Percentiles rank a stretch among this genome's conserved stretches.
phyloP scores from a whole-genome alignment of 1,140 invertebrate genomes.

The Caenorhabditis tropicalis region DNA sequence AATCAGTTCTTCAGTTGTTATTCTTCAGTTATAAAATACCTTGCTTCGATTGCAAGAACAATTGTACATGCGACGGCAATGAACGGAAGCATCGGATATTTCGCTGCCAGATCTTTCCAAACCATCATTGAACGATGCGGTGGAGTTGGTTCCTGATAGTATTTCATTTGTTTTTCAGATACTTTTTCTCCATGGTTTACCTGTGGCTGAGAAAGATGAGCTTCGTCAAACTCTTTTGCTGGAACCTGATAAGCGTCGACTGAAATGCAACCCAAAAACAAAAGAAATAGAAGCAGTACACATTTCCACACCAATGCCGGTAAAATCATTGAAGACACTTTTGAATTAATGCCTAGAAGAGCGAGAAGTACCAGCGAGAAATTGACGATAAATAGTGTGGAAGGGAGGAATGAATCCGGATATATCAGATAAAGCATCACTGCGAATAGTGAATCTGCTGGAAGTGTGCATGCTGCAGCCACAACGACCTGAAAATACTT shows the following conservation, averaged over 20 bases:
- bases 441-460: conserved; percentile 35
- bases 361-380: conserved; percentile 28
- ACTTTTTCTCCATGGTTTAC: background rate
- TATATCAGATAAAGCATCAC: conserved; percentile 37
- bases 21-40: background rate
- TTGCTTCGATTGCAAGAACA: conserved; percentile 32
- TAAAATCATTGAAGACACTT: conserved; percentile 20
- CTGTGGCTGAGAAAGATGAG: background rate
- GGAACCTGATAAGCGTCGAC: conserved; percentile 35
- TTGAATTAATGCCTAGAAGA: conserved; percentile 18
- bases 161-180: background rate
- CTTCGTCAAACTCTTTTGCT: background rate
- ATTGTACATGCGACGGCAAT: conserved; percentile 20
- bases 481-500: conserved; percentile 15
- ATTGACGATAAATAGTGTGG: conserved; percentile 32
- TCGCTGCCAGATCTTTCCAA: conserved; percentile 4
- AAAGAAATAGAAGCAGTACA: conserved; percentile 3
- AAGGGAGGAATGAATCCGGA: conserved; percentile 10
- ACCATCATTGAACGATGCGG: conserved; percentile 22
- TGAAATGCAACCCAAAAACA: conserved; percentile 36
- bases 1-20: background rate
- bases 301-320: conserved; percentile 35
- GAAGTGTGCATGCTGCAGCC: conserved; percentile 28
- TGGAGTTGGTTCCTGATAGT: background rate
- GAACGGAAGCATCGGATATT: conserved; percentile 28